Percentiles rank a stretch among this genome's conserved stretches.
phyloP scores from a whole-genome alignment of 2,113 vertebrate species.

The Xenopus tropicalis region UCB_Xtro_10.0 CM004445.2:10488001-10488500 shows the following conservation, averaged over 20 bases:
- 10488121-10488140: too few species aligned
- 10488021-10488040: too few species aligned
- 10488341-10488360: conserved; percentile 72
- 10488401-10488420: conserved; percentile 65
- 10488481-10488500: conserved; percentile 84
- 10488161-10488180: too few species aligned
- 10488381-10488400: conserved; percentile 69
- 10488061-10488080: too few species aligned
- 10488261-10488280: conserved; percentile 95
- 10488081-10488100: too few species aligned
- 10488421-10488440: conserved; percentile 73
- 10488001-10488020: too few species aligned
- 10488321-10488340: conserved; percentile 81
- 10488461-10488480: conserved; percentile 66
- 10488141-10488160: too few species aligned
- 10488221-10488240: too few species aligned
- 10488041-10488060: too few species aligned
- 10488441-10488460: conserved; percentile 84
- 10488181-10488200: too few species aligned
- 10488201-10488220: too few species aligned
- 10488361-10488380: conserved; percentile 61
- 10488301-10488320: conserved; percentile 92
- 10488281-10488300: conserved; percentile 74
- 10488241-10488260: conserved; percentile 31
- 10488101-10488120: too few species aligned